Evolutionary conservation across 2,888 invertebrate species (phyloP).

Genomic region (Eremobia ochroleuca): DNA sequence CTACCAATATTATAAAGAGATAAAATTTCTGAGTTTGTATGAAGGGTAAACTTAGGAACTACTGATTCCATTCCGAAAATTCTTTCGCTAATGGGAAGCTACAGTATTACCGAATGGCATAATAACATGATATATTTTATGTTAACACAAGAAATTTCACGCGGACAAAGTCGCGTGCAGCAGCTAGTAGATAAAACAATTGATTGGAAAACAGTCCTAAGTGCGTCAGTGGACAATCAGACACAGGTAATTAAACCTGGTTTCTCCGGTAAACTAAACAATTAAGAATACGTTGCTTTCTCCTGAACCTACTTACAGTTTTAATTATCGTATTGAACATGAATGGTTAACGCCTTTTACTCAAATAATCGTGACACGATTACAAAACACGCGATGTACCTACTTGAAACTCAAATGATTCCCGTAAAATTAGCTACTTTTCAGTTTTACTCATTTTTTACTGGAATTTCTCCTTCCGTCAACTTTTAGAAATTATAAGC

Average conservation of each 20-base stretch:
- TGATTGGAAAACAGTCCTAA: conserved; percentile 11
- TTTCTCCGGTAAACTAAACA: conserved; percentile 45
- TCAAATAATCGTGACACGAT: conserved; percentile 43
- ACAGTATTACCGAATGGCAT: not conserved
- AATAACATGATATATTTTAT: not conserved
- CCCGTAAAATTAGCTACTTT: not conserved
- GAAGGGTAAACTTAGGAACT: not conserved
- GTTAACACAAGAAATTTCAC: not conserved
- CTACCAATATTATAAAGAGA: not conserved
- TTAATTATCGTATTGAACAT: conserved; percentile 42
- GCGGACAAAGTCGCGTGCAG: not conserved
- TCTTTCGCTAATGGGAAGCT: not conserved
- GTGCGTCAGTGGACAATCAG: conserved; percentile 16
- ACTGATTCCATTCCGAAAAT: not conserved
- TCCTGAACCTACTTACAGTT: conserved; percentile 48
- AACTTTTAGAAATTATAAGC: not conserved
- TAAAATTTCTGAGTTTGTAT: not conserved
- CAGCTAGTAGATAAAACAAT: not conserved
- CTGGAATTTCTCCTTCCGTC: not conserved
- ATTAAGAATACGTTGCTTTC: conserved; percentile 53
- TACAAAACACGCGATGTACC: conserved; percentile 29
- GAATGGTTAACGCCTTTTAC: conserved; percentile 36
- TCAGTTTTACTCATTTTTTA: not conserved
- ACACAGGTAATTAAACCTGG: conserved; percentile 20
- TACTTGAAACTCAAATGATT: conserved; percentile 5